phyloP scores from a whole-genome alignment of 2,888 invertebrate species.

The Nemotelus pantherinus region DNA sequence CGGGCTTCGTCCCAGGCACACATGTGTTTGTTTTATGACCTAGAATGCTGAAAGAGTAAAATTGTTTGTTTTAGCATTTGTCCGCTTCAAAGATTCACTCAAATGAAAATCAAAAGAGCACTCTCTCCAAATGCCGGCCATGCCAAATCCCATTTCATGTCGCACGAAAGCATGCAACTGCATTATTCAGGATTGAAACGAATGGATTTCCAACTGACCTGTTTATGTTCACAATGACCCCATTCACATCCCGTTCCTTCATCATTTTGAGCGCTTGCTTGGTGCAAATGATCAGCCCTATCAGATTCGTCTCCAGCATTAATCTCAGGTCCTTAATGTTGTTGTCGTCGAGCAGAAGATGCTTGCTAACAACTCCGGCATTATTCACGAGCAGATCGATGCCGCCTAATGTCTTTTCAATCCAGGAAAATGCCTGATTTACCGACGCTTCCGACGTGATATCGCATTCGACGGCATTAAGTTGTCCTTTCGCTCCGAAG shows the following conservation, averaged over 20 bases:
- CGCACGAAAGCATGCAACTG: too few relatives aligned
- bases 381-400: conserved; percentile 56
- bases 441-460: conserved; percentile 56
- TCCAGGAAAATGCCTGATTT: conserved; percentile 55
- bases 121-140: background rate
- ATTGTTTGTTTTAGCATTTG: background rate
- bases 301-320: conserved; percentile 67
- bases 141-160: too few relatives aligned
- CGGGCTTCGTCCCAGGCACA: conserved; percentile 56
- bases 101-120: background rate
- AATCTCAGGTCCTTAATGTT: conserved; percentile 61
- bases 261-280: conserved; percentile 67
- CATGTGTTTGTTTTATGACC: conserved; percentile 56
- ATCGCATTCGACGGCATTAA: conserved; percentile 57
- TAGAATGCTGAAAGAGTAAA: conserved; percentile 52
- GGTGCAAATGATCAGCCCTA: conserved; percentile 66
- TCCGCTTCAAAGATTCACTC: background rate
- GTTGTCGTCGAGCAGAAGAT: conserved; percentile 54
- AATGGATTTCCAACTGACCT: conserved; percentile 49
- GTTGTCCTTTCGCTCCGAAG: conserved; percentile 55
- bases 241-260: conserved; percentile 65
- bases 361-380: conserved; percentile 54
- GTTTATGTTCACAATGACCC: conserved; percentile 58
- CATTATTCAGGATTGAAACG: too few relatives aligned
- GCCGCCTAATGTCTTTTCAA: conserved; percentile 56